These are phyloP conservation scores for Pogonocichla stellata DNA, from an alignment of 2,113 vertebrate genomes.

Conservation along the genomic window DNA sequence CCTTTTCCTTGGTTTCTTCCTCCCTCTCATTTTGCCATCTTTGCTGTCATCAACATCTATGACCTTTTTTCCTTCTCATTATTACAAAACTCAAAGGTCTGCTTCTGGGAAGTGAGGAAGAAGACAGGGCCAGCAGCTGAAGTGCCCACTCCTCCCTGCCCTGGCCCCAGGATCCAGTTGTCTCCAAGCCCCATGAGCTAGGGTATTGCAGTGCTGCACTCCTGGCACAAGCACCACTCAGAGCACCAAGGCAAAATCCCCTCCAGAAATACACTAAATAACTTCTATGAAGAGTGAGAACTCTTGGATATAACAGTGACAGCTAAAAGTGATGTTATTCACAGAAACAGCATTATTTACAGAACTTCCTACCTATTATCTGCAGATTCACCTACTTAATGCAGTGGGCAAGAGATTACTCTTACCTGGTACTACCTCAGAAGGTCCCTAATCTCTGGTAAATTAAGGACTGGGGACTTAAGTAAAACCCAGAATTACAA, in stretches of 20 bases:
- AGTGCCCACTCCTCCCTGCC: background rate
- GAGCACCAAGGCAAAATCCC: background rate
- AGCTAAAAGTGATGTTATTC: background rate
- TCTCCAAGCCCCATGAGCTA: background rate
- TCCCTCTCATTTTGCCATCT: background rate
- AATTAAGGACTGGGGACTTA: background rate
- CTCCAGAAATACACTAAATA: background rate
- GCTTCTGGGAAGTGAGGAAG: background rate
- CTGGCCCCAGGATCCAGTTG: background rate
- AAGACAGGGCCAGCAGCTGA: background rate
- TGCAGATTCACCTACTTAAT: background rate
- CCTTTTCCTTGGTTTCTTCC: background rate
- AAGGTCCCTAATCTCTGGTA: background rate
- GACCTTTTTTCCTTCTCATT: background rate
- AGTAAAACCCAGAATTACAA: background rate
- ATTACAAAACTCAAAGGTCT: background rate
- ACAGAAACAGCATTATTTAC: background rate
- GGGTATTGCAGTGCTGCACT: accelerated
- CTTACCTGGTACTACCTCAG: background rate
- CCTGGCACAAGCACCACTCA: background rate
- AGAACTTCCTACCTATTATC: background rate
- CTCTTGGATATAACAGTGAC: background rate
- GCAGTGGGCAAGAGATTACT: background rate
- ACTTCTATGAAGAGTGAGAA: background rate
- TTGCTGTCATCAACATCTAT: background rate